These are phyloP conservation scores for Parasteatoda tepidariorum DNA, from an alignment of 1,140 invertebrate genomes.

Conservation along the genomic window DNA sequence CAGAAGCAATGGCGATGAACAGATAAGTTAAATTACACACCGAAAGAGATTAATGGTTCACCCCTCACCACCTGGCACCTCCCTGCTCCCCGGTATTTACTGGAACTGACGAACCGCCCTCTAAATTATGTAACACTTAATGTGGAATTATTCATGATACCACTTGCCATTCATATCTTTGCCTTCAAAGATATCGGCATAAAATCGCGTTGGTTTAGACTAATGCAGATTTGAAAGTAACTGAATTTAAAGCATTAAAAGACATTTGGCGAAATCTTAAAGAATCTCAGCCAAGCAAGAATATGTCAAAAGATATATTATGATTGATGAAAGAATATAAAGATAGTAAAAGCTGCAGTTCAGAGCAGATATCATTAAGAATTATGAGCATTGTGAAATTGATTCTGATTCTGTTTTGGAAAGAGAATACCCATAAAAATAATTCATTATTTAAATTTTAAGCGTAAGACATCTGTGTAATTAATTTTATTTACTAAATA, in stretches of 20 bases:
- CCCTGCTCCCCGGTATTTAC: neutral
- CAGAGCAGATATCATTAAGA: too few species aligned
- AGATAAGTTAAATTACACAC: conserved; percentile 32
- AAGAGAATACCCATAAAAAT: too few species aligned
- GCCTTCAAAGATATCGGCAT: conserved; percentile 27
- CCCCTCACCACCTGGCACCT: neutral
- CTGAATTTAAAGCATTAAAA: neutral
- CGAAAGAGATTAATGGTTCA: conserved; percentile 27
- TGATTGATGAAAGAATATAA: too few species aligned
- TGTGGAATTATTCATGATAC: conserved; percentile 40
- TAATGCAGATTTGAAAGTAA: neutral
- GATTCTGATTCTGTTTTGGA: too few species aligned
- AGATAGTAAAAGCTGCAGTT: too few species aligned
- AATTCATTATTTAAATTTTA: too few species aligned
- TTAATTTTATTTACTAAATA: too few species aligned
- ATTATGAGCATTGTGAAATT: too few species aligned
- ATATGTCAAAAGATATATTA: too few species aligned
- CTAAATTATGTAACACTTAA: conserved; percentile 52
- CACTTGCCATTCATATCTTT: conserved; percentile 29
- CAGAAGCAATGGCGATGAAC: neutral
- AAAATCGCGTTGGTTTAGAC: neutral
- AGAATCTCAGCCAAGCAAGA: too few species aligned
- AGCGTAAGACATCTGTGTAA: too few species aligned
- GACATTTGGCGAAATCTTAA: too few species aligned
- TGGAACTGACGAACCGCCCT: conserved; percentile 23